A percentile compares a stretch with the other conserved stretches of the same genome.
Conservation (phyloP, 1,140 invertebrate genomes). For the Drosophila saltans region DNA sequence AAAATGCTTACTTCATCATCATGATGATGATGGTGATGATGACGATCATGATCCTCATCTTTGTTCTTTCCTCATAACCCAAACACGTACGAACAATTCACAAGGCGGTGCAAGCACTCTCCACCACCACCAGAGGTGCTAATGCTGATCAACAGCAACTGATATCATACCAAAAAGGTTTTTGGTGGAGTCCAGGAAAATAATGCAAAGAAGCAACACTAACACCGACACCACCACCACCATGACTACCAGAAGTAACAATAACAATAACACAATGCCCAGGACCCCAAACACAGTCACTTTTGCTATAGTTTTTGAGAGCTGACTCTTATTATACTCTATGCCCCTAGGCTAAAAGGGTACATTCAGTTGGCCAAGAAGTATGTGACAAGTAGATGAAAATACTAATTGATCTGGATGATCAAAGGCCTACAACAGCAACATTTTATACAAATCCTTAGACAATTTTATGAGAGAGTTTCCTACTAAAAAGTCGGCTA, state of each 20-base stretch:
- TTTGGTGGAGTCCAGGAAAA: conserved; percentile 43
- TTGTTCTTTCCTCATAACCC: conserved; percentile 69
- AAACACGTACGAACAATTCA: conserved; percentile 76
- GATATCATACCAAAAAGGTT: conserved; percentile 49
- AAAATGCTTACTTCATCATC: not conserved
- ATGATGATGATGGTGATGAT: not conserved
- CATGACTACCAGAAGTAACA: conserved; percentile 28
- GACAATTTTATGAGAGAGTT: too few species aligned
- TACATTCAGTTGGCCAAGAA: not conserved
- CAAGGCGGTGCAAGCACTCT: conserved; percentile 50
- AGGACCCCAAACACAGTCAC: conserved; percentile 36
- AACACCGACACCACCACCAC: conserved; percentile 33
- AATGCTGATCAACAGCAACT: conserved; percentile 80
- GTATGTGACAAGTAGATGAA: not conserved
- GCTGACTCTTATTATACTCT: conserved; percentile 20
- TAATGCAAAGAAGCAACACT: conserved; percentile 72
- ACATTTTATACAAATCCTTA: too few species aligned
- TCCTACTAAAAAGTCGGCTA: too few species aligned
- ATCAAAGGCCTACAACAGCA: too few species aligned
- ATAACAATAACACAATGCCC: conserved; percentile 54
- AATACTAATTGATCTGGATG: too few species aligned
- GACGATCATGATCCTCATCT: not conserved
- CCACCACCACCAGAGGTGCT: conserved; percentile 70
- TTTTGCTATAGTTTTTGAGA: conserved; percentile 55
- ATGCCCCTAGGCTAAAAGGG: not conserved